phyloP scores from a whole-genome alignment of 2,113 vertebrate genomes.

The Fulmarus glacialis region DNA sequence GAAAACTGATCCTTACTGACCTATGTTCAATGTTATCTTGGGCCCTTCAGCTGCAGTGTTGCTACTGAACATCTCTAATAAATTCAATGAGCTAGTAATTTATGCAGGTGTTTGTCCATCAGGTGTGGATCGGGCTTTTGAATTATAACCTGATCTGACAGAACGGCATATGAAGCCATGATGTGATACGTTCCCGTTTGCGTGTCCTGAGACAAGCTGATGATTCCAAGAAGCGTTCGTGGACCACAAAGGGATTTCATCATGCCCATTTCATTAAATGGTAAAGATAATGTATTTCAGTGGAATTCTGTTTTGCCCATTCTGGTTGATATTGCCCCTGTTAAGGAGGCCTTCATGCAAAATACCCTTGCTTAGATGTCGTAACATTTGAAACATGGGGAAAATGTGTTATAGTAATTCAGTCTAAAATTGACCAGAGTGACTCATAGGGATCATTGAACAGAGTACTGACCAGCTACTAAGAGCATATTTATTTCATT shows the following conservation, averaged over 20 bases:
- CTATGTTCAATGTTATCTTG: neutral
- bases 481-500: neutral
- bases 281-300: neutral
- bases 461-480: neutral
- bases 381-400: neutral
- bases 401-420: neutral
- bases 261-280: neutral
- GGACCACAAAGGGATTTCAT: neutral
- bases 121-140: neutral
- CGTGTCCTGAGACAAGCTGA: neutral
- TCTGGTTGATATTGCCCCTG: neutral
- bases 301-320: neutral
- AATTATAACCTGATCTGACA: neutral
- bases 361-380: neutral
- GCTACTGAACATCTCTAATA: neutral
- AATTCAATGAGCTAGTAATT: neutral
- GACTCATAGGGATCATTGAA: neutral
- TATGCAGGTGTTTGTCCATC: neutral
- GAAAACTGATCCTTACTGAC: neutral
- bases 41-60: neutral
- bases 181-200: accelerated
- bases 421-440: neutral
- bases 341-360: neutral
- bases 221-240: neutral
- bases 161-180: neutral